Base-by-base conservation (phyloP, 1,140 invertebrate genomes). In the Drosophila erecta region DNA sequence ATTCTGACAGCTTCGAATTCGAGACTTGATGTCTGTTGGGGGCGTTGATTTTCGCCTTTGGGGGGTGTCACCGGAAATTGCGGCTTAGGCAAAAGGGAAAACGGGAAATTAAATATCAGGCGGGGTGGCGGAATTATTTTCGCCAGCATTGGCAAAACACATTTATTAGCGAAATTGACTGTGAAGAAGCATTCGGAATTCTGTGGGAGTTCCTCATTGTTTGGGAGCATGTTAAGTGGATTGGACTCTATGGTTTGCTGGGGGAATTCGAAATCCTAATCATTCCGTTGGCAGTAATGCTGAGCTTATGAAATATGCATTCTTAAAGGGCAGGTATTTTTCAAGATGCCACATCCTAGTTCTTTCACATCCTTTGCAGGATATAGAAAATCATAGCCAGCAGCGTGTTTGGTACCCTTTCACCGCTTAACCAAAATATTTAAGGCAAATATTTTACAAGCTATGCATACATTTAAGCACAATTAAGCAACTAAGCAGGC, bases 381-480 rank as follows among this genome's bases (percentile, higher is more conserved):
- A 55, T 47, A 40, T 15, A 24, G 24, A 30, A 43, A 41, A 33
- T 38, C 27, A 38, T 40, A 17, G 24, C 61, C 47, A 0, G 5
- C 0, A 62, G 62, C 30, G 2, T 62, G 67, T 56, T 59, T 62
- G 38, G 50, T 72, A 86, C 83, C 83, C 83, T 67, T 86, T 86
- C 62, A 72, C 76, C 66, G 87, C 76, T 81, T 78, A 71, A 83
- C 84, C 83, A 87, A 87, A 87, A 87, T 87, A 87, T 87, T 87
- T 87, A 72, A 87, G 59, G 79, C 83, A 87, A 87, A 87, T 87
- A 87, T 87, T 87, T 87, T 61, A 89, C 79, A 83, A 76, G 83
- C 81, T 65, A 74, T 65, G 65, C 83, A 79, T 87, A 71, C 79
- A 87, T 79, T 87, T 87, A 69, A 74, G 84, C 75, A 89, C 83